Conservation (phyloP, 2,113 vertebrate genomes). For the Tautogolabrus adspersus region DNA sequence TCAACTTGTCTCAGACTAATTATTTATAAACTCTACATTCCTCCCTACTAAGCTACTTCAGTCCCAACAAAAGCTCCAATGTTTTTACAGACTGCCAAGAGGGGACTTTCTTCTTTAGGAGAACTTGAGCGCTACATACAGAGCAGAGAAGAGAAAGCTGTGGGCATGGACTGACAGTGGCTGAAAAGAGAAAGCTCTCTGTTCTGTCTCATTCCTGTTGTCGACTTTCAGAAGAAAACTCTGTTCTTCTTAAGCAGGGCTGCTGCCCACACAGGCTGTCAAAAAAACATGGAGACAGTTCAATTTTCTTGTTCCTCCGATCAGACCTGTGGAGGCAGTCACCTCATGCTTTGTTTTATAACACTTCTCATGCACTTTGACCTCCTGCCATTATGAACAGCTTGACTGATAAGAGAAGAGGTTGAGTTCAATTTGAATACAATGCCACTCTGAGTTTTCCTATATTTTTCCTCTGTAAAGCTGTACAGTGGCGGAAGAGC, state of each 20-base stretch:
- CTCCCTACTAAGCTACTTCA: slow-evolving; percentile 45
- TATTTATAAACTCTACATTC: slow-evolving; percentile 53
- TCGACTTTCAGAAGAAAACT: slow-evolving; percentile 21
- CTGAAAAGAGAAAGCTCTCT: slow-evolving; percentile 54
- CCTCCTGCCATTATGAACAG: background rate
- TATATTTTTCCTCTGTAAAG: background rate
- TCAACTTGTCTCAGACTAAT: slow-evolving; percentile 37
- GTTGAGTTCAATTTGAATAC: background rate
- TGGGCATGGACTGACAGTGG: slow-evolving; percentile 32
- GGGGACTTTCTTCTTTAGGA: slow-evolving; percentile 24
- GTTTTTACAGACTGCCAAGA: slow-evolving; percentile 56
- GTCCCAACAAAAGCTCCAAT: slow-evolving; percentile 45
- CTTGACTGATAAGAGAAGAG: slow-evolving; percentile 10
- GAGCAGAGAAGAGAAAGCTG: slow-evolving; percentile 1
- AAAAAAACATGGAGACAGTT: slow-evolving; percentile 23
- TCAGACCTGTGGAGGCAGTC: slow-evolving; percentile 17
- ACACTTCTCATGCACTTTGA: slow-evolving; percentile 30
- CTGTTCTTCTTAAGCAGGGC: slow-evolving; percentile 10
- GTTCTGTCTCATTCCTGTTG: slow-evolving; percentile 31
- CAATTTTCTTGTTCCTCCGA: background rate
- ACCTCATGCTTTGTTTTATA: slow-evolving; percentile 2
- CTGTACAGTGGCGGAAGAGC: background rate
- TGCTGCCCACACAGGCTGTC: slow-evolving; percentile 50
- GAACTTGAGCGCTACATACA: slow-evolving; percentile 39
- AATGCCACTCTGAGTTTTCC: background rate